Base-by-base conservation (phyloP, 2,888 invertebrate genomes). In the Cancer borealis region DNA sequence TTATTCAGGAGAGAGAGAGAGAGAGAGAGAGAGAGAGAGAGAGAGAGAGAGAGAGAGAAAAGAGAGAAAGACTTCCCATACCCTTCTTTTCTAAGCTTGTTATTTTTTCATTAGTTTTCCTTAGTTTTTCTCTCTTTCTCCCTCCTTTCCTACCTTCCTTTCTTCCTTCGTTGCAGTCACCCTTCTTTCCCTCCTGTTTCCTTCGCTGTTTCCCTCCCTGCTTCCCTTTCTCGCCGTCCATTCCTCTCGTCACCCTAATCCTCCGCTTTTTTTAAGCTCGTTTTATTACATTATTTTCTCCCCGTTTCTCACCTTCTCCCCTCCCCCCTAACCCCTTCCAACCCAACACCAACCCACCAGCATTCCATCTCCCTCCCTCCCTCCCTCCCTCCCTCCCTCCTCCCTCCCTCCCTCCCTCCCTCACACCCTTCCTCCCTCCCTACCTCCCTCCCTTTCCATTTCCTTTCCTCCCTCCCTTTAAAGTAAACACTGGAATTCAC, bases 21-120 rank as follows among this genome's bases (percentile, higher is more conserved):
- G 73, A 73, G 73, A 73, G 73, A 73, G 66, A 66, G 66, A 66
- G 66, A 66, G 66, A 66, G 66, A 66, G 66, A 66, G 66, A 66
- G 49, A 49, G 49, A 49, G 49, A 49, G 49, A 49, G 49, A 49
- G 49, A 49, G 49, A 49, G 49, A 49, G 49, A 49, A 14, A 14
- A 60, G 60, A 66, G 21, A 66, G 17, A 66, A 21, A 66, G 21
- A 66, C 1, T 66, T 66, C 3, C 49, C 60, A 12, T 54, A 14
- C 54, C 17, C 60, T 4, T 66, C 17, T 0, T 21, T 66, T 66
- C 49, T 8, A 4, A 5, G 60, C 21, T 17, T 17, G 4, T 66
- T 21, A 26, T 79, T 26, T 30, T 79, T 79, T 26, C 79, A 14
- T 26, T 26, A 4, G 2, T 79, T 79, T 6, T 79, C 26, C n/a